Percentiles rank a stretch among this genome's conserved stretches.
Conservation (phyloP, 2,113 vertebrate species). For the Carassius gibelio region DNA sequence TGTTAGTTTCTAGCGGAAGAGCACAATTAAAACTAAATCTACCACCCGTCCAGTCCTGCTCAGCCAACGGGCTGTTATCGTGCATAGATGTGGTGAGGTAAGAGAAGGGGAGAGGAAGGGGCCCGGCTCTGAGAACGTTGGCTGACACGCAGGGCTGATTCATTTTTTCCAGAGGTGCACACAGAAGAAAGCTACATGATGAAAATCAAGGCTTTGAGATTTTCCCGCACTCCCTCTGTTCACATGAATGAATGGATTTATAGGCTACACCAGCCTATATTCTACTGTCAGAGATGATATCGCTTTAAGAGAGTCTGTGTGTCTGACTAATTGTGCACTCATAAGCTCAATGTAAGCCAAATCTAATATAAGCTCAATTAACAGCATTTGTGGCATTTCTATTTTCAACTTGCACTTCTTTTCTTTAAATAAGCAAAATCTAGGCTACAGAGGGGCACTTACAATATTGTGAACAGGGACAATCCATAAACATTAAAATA, state of each 20-base stretch:
- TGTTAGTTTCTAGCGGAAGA: conserved; percentile 61
- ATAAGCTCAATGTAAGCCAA: too few relatives aligned
- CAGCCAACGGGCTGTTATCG: conserved; percentile 60
- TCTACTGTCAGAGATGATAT: background rate
- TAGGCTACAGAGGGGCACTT: background rate
- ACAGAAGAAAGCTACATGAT: conserved; percentile 18
- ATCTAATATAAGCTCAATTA: background rate
- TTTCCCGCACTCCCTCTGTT: background rate
- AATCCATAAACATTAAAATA: background rate
- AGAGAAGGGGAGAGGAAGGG: conserved; percentile 2
- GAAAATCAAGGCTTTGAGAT: conserved; percentile 1
- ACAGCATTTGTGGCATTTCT: background rate
- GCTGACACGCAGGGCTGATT: conserved; percentile 42
- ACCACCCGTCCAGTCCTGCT: conserved; percentile 58
- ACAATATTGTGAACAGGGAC: background rate
- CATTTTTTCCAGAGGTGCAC: conserved; percentile 64
- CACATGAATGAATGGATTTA: background rate
- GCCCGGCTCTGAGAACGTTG: conserved; percentile 43
- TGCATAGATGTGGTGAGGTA: conserved; percentile 54
- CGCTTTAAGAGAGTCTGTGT: background rate
- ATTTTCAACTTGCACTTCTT: too few relatives aligned
- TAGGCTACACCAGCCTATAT: background rate
- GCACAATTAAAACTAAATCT: conserved; percentile 70
- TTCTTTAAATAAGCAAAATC: background rate
- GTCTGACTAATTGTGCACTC: background rate